Base-by-base conservation (phyloP, 2,797 vertebrate species). In the Lutjanus argentimaculatus region DNA sequence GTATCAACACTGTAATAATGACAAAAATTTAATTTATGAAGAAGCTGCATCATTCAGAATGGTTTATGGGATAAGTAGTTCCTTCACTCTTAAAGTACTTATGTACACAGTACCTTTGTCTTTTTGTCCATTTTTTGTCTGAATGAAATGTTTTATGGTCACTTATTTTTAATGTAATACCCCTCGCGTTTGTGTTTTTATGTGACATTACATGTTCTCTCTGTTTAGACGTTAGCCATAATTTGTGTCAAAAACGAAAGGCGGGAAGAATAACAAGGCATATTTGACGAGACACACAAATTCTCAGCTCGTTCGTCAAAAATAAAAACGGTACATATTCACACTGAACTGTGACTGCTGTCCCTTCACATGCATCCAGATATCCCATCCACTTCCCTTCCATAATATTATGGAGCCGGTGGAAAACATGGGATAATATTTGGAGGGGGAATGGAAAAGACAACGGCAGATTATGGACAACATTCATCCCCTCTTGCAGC, bases 341-440 rank as follows among this genome's bases (percentile, higher is more conserved):
- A 11, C 30, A 21, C 78, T 21, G 66, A 67, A 43, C 25, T 64
- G 76, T 70, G 53, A 72, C 64, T 52, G 75, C 68, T 45, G 51
- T 84, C 76, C 74, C 72, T 79, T 84, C 66, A 85, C 58, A 16
- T 52, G 79, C 74, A 46, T 80, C 80, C 84, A 83, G 79, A 80
- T 64, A 67, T 71, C 82, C 46, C 79, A n/a, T 86, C 85, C 78
- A 80, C 86, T 90, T 93, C 89, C 90, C 77, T 81, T 75, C 75
- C 88, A 82, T 88, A 92, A 92, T 89, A 92, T 91, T 92, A 86
- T 84, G 79, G 80, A 85, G 88, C 87, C 68, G 76, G 84, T 91
- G 93, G 93, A 93, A 93, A 92, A 93, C 88, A 90, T 70, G 57
- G 89, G 84, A 90, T 92, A 87, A 93, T 93, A 86, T 93, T 93